Base-by-base conservation (phyloP, 2,888 invertebrate genomes). In the Conus canariensis region DNA sequence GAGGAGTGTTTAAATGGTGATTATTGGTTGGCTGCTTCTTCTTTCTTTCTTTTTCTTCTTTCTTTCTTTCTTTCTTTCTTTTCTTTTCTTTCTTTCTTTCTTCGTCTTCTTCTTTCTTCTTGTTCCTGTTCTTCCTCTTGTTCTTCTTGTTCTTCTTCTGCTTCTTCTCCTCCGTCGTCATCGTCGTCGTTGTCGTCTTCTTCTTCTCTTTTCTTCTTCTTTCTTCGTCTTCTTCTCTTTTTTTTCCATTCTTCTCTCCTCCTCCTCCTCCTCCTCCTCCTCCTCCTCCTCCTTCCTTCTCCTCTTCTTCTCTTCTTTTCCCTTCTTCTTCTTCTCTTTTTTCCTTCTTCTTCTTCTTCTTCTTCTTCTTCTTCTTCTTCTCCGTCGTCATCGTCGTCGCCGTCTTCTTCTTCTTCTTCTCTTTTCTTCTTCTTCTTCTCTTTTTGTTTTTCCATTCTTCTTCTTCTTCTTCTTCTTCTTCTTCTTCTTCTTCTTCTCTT, bases 11-110 rank as follows among this genome's bases (percentile, higher is more conserved):
- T 22, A 70, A 22, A 22, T 12, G 70, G 19, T 22, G 19, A 70
- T 70, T 70, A 16, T 22, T 22, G 14, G 8, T 22, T 70, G 70
- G 70, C 19, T 1, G 3, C 22, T 70, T 70, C 22, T 70, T 70
- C 8, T 70, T 70, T 5, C 4, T 64, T 64, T 64, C 86, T 86
- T 58, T 4, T 25, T 64, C 67, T 67, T 45, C 14, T n/a, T 45
- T 58, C 30, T 85, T 56, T 60, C 25, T 25, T 45, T 85, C 85
- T 85, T 45, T 60, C 60, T 85, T 25, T 85, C 60, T 85, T 64
- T 60, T 45, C 85, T 85, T 70, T n/a, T 70, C 4, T 3, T 22
- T 70, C 70, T 9, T 4, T 22, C 5, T n/a, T 2, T 70, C 22
- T 8, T 22, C 8, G 1, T 22, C 22, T 22, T 22, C 19, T 19